These are phyloP conservation scores for Bugula neritina DNA, from an alignment of 2,888 invertebrate species.

Conservation along the genomic window DNA sequence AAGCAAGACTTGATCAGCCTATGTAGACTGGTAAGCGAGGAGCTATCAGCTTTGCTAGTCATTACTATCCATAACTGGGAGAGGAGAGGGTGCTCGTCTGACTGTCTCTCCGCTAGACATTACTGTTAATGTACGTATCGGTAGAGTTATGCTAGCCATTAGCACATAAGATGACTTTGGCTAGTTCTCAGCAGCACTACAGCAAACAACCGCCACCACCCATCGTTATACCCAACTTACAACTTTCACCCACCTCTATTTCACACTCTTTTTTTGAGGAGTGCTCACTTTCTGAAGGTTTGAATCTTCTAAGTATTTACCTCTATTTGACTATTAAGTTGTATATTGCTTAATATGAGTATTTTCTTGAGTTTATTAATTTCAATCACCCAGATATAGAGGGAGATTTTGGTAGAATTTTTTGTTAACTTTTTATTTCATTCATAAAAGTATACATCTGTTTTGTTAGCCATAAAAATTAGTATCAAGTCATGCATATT, in stretches of 20 bases:
- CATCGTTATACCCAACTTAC: neutral
- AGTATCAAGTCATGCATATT: conserved; percentile 27
- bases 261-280: conserved; percentile 9
- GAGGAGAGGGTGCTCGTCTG: neutral
- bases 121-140: neutral
- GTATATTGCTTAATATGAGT: no score
- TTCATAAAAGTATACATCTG: no score
- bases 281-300: conserved; percentile 25
- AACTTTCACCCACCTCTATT: neutral
- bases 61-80: neutral
- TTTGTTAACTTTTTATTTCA: no score
- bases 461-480: no score
- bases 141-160: conserved; percentile 8
- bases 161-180: conserved; percentile 26
- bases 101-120: neutral
- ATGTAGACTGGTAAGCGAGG: neutral
- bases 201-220: neutral
- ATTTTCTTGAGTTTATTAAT: no score
- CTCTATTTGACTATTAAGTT: no score
- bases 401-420: no score
- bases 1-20: conserved; percentile 14
- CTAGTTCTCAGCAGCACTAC: conserved; percentile 22
- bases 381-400: no score
- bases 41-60: neutral
- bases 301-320: neutral